Evolutionary conservation across 2,888 invertebrate species (phyloP).

Genomic region (Colletes collaris): DNA sequence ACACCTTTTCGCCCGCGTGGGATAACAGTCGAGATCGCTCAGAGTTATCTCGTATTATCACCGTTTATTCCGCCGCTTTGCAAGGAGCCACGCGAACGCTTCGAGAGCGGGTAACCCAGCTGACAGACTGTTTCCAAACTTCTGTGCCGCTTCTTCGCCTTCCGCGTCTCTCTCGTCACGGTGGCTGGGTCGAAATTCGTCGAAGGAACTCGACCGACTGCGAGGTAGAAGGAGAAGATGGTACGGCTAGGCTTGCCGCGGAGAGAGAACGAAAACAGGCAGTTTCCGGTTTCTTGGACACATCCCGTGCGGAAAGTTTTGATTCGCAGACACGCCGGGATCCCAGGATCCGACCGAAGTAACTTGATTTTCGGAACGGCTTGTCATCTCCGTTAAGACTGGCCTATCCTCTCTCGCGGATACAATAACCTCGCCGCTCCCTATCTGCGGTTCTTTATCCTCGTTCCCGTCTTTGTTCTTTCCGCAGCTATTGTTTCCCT

Average conservation of each 20-base stretch:
- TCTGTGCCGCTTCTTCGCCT: constrained; percentile 47
- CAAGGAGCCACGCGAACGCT: constrained; percentile 41
- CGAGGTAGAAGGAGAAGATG: constrained; percentile 23
- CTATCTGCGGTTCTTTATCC: constrained; percentile 35
- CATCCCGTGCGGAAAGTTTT: constrained; percentile 68
- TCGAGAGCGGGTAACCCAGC: constrained; percentile 51
- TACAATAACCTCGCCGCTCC: constrained; percentile 41
- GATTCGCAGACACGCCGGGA: constrained; percentile 61
- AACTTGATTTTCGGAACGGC: constrained; percentile 61
- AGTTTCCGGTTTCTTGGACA: constrained; percentile 69
- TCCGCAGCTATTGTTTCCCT: background rate
- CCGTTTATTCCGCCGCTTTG: constrained; percentile 50
- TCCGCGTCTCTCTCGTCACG: constrained; percentile 43
- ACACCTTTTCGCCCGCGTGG: constrained; percentile 17
- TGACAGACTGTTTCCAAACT: constrained; percentile 64
- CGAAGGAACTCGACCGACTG: constrained; percentile 54
- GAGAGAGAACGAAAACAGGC: constrained; percentile 16
- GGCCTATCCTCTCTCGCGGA: constrained; percentile 39
- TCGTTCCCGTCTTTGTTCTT: constrained; percentile 3
- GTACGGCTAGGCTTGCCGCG: background rate
- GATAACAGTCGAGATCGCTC: constrained; percentile 23
- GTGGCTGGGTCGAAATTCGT: constrained; percentile 57
- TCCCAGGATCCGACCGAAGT: constrained; percentile 25
- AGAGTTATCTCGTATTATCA: constrained; percentile 60
- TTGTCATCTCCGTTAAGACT: constrained; percentile 51